Evolutionary conservation across 92 coral and sea anemone species (phyloP).

Genomic region (Paramuricea clavata): DNA sequence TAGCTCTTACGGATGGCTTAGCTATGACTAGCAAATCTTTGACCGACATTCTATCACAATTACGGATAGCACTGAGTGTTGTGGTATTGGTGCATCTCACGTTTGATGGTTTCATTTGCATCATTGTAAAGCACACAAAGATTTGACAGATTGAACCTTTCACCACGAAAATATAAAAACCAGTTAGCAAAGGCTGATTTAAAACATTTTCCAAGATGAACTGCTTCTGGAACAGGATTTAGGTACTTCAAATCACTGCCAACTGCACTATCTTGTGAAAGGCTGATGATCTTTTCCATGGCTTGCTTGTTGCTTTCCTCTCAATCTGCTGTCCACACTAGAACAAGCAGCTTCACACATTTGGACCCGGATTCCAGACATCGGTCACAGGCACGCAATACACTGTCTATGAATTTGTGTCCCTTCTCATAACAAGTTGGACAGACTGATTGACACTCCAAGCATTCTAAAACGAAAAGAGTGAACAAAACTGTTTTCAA

Average conservation of each 20-base stretch:
- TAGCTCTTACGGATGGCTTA: conserved; percentile 22
- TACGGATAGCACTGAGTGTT: conserved; percentile 54
- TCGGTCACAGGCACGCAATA: conserved; percentile 44
- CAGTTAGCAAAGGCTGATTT: conserved; percentile 63
- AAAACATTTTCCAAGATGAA: conserved; percentile 62
- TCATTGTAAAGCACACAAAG: conserved; percentile 52
- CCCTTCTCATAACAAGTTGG: conserved; percentile 40
- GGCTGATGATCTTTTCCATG: conserved; percentile 37
- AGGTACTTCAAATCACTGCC: conserved; percentile 17
- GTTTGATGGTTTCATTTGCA: conserved; percentile 21
- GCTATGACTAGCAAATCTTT: conserved; percentile 35
- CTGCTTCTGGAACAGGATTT: conserved; percentile 57
- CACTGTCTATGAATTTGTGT: conserved; percentile 8
- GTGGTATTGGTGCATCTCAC: conserved; percentile 3
- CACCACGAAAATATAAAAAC: conserved; percentile 55
- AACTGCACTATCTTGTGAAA: conserved; percentile 37
- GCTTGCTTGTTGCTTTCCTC: conserved; percentile 66
- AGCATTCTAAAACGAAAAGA: not conserved
- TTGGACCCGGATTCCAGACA: too few species aligned
- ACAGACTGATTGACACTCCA: conserved; percentile 29
- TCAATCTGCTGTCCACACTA: conserved; percentile 54
- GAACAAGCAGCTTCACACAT: conserved; percentile 57
- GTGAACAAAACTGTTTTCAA: too few species aligned
- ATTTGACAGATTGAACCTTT: conserved; percentile 64
- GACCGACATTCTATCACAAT: conserved; percentile 58